phyloP scores from a whole-genome alignment of 2,888 invertebrate genomes.

The Argynnis bischoffii region DNA sequence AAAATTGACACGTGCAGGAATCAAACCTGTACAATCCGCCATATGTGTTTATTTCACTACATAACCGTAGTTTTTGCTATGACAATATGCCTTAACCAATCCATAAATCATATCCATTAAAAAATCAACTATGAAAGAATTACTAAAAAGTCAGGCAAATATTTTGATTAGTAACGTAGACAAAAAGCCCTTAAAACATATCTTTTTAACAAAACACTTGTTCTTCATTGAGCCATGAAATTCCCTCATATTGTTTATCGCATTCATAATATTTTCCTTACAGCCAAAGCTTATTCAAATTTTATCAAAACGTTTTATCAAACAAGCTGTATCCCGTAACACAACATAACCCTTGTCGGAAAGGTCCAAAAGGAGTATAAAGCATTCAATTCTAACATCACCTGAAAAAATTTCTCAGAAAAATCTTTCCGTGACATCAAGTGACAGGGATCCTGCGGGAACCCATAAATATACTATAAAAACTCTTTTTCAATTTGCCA shows the following conservation, averaged over 20 bases:
- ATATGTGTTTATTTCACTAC: too few relatives aligned
- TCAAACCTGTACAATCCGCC: too few relatives aligned
- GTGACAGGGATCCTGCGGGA: constrained; percentile 48
- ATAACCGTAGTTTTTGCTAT: too few relatives aligned
- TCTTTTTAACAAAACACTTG: not conserved
- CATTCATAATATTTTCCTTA: constrained; percentile 11
- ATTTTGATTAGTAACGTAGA: too few relatives aligned
- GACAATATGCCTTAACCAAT: too few relatives aligned
- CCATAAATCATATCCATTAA: too few relatives aligned
- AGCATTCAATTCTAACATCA: constrained; percentile 26
- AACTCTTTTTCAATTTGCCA: constrained; percentile 68
- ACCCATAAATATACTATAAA: constrained; percentile 66
- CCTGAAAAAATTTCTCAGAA: constrained; percentile 37
- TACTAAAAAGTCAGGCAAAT: too few relatives aligned
- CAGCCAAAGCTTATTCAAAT: constrained; percentile 17
- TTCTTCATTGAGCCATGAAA: not conserved
- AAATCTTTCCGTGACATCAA: constrained; percentile 50
- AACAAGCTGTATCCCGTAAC: constrained; percentile 23
- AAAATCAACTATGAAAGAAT: too few relatives aligned
- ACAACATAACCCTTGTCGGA: constrained; percentile 23
- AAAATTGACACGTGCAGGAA: too few relatives aligned
- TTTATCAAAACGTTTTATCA: constrained; percentile 22
- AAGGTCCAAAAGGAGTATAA: constrained; percentile 26
- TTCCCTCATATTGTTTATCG: not conserved
- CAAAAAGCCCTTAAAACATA: too few relatives aligned